Evolutionary conservation across 2,888 invertebrate genomes (phyloP), one percentile per base, ranked within the genome.

Genomic region (Escarpia spicata): DNA sequence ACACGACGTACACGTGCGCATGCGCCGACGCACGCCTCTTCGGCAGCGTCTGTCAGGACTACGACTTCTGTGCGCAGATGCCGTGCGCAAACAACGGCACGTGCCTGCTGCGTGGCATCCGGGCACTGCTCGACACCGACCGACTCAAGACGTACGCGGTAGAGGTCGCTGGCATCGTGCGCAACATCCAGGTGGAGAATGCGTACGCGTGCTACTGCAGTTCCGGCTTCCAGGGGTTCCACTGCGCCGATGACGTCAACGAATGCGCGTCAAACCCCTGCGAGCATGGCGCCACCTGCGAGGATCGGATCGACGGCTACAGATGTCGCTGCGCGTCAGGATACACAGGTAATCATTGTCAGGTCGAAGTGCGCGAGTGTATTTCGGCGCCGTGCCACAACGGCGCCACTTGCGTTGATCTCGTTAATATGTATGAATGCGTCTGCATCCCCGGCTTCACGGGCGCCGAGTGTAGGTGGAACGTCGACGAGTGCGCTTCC

Each of bases 181-280:
- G 92, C n/a, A 31, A 31, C 37, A 43, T 92, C 31, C 91, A 90
- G n/a, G 91, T 92, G 10, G 92, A 92, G 37, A 91, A 91, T 31
- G 60, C 26, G n/a, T 95, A 94, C 91, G 94, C 94, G 91, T 96
- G 95, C 93, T 93, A 95, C 90, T 96, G 95, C 92, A 45, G n/a
- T 15, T 93, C 92, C 43, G 94, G 93, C n/a, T 93, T 92, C 90
- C 89, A 91, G 15, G 93, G 94, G 6, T 45, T 43, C 19, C 37
- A 90, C n/a, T 95, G 95, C 93, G 94, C 94, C 45, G 93, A 92
- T 26, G 94, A 95, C 15, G 91, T 93, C 10, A 95, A 95, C 60
- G 92, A 93, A 90, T 94, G 94, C 91, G 75, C 91, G n/a, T 92
- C 92, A 4, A 44, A 90, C 12, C 95, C 95, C 0, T 96, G 94